Percentiles rank a stretch among this genome's conserved stretches.
These are phyloP conservation scores for Calliphora vomitoria DNA, from an alignment of 2,888 invertebrate species.

Conservation along the genomic window DNA sequence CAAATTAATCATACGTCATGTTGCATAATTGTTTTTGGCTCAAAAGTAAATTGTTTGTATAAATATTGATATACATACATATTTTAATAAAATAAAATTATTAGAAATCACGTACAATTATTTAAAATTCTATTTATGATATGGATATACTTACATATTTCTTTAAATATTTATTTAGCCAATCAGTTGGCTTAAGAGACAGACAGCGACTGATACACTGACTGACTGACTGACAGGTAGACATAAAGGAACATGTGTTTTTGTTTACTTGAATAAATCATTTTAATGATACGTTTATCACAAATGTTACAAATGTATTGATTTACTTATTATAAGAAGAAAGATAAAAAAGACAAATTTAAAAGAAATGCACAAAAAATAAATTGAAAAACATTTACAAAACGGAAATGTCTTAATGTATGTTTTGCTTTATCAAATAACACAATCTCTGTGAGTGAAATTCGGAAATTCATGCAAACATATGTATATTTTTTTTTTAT, in stretches of 20 bases:
- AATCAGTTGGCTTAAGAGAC: background rate
- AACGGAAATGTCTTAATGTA: slow-evolving; percentile 6
- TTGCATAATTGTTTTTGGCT: background rate
- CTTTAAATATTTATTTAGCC: background rate
- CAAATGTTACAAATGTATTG: background rate
- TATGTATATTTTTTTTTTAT: too few species aligned
- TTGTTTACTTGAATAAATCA: slow-evolving; percentile 14
- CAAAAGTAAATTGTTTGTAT: background rate
- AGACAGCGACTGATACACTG: background rate
- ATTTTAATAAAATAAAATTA: background rate
- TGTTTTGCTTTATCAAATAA: slow-evolving; percentile 4
- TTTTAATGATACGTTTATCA: background rate
- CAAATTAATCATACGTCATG: background rate
- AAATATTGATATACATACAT: background rate
- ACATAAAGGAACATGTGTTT: slow-evolving; percentile 3
- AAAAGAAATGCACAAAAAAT: background rate
- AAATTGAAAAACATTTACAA: background rate
- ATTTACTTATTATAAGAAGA: background rate
- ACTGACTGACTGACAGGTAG: slow-evolving; percentile 11
- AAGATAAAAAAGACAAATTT: background rate
- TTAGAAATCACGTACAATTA: background rate
- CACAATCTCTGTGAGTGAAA: background rate
- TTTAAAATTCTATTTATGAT: background rate
- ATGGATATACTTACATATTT: background rate
- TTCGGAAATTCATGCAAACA: too few species aligned